phyloP scores from a whole-genome alignment of 2,888 invertebrate genomes.

The Drosophila colorata region DNA sequence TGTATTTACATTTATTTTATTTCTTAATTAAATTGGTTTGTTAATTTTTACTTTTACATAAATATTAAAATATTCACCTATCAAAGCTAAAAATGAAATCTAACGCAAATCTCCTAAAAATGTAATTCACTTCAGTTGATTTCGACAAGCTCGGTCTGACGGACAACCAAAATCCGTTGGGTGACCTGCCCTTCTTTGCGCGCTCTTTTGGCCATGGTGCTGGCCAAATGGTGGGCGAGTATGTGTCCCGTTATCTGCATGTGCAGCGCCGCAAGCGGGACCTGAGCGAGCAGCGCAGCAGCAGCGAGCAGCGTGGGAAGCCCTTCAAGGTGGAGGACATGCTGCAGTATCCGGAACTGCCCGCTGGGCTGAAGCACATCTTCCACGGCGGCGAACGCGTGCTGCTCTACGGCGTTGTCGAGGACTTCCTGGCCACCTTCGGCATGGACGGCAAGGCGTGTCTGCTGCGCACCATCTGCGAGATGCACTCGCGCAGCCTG shows the following conservation, averaged over 20 bases:
- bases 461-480: slow-evolving; percentile 92
- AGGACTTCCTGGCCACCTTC: slow-evolving; percentile 92
- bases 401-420: slow-evolving; percentile 91
- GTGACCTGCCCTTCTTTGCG: slow-evolving; percentile 90
- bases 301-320: slow-evolving; percentile 20
- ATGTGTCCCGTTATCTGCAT: slow-evolving; percentile 90
- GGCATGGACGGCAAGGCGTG: slow-evolving; percentile 94
- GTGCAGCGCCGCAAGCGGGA: slow-evolving; percentile 86
- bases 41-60: slow-evolving; percentile 2
- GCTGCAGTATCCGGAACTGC: slow-evolving; percentile 82
- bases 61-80: neutral
- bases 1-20: no score
- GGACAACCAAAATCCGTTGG: slow-evolving; percentile 95
- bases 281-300: slow-evolving; percentile 81
- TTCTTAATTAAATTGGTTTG: no score
- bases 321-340: slow-evolving; percentile 64
- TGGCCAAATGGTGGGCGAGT: slow-evolving; percentile 88
- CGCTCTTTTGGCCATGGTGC: slow-evolving; percentile 91
- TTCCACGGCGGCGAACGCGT: slow-evolving; percentile 94
- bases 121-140: slow-evolving; percentile 87
- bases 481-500: slow-evolving; percentile 92
- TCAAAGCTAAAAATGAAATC: no score
- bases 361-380: slow-evolving; percentile 86
- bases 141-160: slow-evolving; percentile 94
- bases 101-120: neutral